These are phyloP conservation scores for Oscheius sp. DNA, from an alignment of 2,888 invertebrate genomes.

Conservation along the genomic window DNA sequence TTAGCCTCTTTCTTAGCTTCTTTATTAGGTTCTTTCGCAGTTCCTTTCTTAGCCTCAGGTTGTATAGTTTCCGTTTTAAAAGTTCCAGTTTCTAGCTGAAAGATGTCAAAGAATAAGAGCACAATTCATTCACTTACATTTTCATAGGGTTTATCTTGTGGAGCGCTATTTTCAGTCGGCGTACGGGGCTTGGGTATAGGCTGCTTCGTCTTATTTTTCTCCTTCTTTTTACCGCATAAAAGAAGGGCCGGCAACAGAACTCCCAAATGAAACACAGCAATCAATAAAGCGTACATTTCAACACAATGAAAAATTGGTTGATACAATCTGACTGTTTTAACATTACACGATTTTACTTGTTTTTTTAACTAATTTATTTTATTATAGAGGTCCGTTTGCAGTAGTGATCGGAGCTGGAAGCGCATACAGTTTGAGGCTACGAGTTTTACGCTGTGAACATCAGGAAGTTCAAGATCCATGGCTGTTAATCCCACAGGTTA, in stretches of 20 bases:
- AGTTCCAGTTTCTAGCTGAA: neutral
- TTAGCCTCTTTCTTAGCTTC: neutral
- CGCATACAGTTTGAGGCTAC: constrained; percentile 25
- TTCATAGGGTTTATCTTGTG: too few species aligned
- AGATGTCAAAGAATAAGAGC: too few species aligned
- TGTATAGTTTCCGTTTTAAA: neutral
- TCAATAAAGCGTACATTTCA: neutral
- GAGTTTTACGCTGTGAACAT: constrained; percentile 36
- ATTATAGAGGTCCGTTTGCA: constrained; percentile 9
- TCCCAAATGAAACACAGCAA: neutral
- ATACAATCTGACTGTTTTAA: neutral
- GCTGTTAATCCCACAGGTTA: constrained; percentile 51
- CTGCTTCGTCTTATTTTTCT: neutral
- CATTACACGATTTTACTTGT: too few species aligned
- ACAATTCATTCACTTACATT: too few species aligned
- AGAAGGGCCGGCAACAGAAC: neutral
- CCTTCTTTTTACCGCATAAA: neutral
- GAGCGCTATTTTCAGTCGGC: too few species aligned
- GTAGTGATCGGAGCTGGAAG: neutral
- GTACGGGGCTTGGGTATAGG: too few species aligned
- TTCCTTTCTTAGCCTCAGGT: too few species aligned
- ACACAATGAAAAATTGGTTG: neutral
- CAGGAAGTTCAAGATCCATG: constrained; percentile 48
- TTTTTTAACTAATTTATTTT: too few species aligned
- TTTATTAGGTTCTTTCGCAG: too few species aligned